A percentile compares a stretch with the other conserved stretches of the same genome.
Conservation (phyloP, 2,797 vertebrate genomes). For the Helarctos malayanus region DNA sequence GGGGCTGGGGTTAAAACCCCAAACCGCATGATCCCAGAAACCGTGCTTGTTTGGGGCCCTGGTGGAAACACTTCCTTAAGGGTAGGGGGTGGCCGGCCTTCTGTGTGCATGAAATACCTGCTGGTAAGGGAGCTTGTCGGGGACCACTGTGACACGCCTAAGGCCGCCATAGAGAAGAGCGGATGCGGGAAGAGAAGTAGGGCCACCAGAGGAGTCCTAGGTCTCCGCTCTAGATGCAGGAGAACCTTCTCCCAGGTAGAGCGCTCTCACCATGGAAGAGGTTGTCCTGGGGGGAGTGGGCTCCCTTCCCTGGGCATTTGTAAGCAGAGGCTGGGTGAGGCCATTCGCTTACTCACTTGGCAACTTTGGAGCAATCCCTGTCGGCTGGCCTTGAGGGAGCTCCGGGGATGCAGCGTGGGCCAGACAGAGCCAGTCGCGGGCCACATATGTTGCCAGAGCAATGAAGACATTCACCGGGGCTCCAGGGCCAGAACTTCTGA, state of each 20-base stretch:
- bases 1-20: background rate
- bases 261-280: background rate
- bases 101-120: background rate
- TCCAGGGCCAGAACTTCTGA: background rate
- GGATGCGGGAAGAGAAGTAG: background rate
- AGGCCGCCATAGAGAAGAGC: background rate
- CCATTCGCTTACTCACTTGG: background rate
- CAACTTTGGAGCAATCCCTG: background rate
- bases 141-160: background rate
- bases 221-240: background rate
- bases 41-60: background rate
- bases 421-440: background rate
- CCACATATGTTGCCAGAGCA: background rate
- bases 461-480: background rate
- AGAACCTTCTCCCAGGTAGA: background rate
- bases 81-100: background rate
- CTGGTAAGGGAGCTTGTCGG: background rate
- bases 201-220: background rate
- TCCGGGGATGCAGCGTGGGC: background rate
- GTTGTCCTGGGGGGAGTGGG: background rate
- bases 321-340: background rate
- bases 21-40: background rate
- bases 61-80: background rate
- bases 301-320: background rate
- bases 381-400: background rate